phyloP scores from a whole-genome alignment of 2,797 vertebrate genomes.

The Falco concolor region DNA sequence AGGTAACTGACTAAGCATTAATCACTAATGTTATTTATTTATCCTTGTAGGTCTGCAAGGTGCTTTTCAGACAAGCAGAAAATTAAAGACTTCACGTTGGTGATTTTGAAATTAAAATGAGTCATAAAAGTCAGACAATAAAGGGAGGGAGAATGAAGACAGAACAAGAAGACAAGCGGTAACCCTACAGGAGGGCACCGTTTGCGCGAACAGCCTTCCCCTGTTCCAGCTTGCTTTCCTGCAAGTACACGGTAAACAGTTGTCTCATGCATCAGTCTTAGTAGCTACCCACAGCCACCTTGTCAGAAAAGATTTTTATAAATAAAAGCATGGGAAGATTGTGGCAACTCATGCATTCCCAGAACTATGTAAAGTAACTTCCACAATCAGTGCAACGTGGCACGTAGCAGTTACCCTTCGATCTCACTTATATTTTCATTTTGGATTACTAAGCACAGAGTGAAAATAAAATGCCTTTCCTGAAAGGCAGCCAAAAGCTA shows the following conservation, averaged over 20 bases:
- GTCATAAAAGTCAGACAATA: neutral
- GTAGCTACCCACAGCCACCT: neutral
- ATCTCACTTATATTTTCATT: neutral
- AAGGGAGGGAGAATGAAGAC: neutral
- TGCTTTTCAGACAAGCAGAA: neutral
- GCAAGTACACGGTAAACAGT: neutral
- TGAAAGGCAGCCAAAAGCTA: constrained; percentile 25
- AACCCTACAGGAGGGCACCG: rapidly evolving
- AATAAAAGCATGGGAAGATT: neutral
- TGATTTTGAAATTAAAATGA: neutral
- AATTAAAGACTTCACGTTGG: neutral
- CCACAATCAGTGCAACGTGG: neutral
- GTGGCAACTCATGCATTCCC: neutral
- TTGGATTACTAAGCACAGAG: neutral
- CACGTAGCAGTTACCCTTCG: neutral
- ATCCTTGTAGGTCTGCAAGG: neutral
- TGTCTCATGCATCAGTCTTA: neutral
- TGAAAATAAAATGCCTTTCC: neutral
- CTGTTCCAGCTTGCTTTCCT: neutral
- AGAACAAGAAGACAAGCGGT: neutral
- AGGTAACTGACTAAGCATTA: neutral
- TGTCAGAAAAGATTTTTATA: neutral
- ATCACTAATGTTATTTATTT: neutral
- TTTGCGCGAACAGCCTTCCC: neutral
- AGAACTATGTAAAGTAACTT: neutral